Percentiles rank a stretch among this genome's conserved stretches.
Conservation (phyloP, 1,140 invertebrate genomes). For the Lordiphosa mommai region DNA sequence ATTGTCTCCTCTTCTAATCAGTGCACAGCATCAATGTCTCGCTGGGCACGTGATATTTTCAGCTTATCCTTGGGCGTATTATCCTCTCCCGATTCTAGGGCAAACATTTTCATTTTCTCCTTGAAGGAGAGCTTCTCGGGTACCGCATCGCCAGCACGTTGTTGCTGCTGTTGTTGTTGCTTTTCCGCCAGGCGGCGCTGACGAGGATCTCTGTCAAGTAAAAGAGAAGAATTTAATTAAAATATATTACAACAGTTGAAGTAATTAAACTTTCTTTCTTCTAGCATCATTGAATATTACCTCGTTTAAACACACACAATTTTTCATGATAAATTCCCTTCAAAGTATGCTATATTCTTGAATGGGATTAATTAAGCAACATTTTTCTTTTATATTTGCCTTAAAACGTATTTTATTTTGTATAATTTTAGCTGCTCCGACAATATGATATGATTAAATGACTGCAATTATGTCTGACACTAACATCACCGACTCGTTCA, state of each 20-base stretch:
- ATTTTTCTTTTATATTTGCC: too few species aligned
- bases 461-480: too few species aligned
- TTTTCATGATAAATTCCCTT: too few species aligned
- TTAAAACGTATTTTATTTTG: too few species aligned
- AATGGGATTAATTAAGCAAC: too few species aligned
- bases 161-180: slow-evolving; percentile 86
- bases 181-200: slow-evolving; percentile 89
- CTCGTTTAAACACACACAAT: too few species aligned
- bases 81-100: slow-evolving; percentile 93
- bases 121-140: slow-evolving; percentile 95
- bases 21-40: slow-evolving; percentile 90
- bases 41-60: slow-evolving; percentile 94
- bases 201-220: slow-evolving; percentile 87
- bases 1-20: slow-evolving; percentile 36
- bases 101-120: slow-evolving; percentile 99
- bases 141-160: slow-evolving; percentile 84
- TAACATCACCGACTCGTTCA: too few species aligned
- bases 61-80: slow-evolving; percentile 94
- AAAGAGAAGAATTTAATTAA: not conserved
- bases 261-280: too few species aligned
- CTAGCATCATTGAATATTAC: too few species aligned
- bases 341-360: too few species aligned
- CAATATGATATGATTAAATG: too few species aligned
- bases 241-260: not conserved
- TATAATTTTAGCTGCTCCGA: too few species aligned